Evolutionary conservation across 2,797 vertebrate genomes (phyloP).

Genomic region (Enteromius radiatus): DNA sequence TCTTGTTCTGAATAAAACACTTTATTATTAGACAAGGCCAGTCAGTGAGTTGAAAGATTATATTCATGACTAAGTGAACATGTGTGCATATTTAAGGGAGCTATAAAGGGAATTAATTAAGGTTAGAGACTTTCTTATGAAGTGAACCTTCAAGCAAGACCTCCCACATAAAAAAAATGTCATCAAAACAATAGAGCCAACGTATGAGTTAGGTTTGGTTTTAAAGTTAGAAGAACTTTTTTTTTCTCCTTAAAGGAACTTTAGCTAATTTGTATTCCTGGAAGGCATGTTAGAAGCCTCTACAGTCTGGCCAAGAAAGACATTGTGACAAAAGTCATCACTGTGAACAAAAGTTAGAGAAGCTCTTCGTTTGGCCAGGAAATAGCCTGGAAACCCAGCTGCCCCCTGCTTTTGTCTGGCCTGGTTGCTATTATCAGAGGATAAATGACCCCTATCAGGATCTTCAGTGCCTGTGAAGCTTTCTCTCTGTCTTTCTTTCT

Average conservation of each 20-base stretch:
- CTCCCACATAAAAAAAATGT: neutral
- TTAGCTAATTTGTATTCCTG: slow-evolving; percentile 57
- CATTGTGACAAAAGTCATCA: slow-evolving; percentile 59
- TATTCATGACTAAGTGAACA: slow-evolving; percentile 36
- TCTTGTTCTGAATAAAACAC: slow-evolving; percentile 2
- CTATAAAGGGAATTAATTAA: slow-evolving; percentile 30
- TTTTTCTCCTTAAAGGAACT: slow-evolving; percentile 24
- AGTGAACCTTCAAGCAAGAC: slow-evolving; percentile 33
- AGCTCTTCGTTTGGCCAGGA: slow-evolving; percentile 51
- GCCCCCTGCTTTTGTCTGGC: slow-evolving; percentile 51
- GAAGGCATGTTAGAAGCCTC: slow-evolving; percentile 29
- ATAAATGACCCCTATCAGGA: slow-evolving; percentile 52
- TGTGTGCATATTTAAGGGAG: slow-evolving; percentile 28
- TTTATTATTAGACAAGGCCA: slow-evolving; percentile 7
- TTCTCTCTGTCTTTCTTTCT: slow-evolving; percentile 18
- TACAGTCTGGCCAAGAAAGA: slow-evolving; percentile 52
- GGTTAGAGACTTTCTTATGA: slow-evolving; percentile 32
- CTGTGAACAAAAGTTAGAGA: slow-evolving; percentile 54
- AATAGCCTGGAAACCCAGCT: slow-evolving; percentile 49
- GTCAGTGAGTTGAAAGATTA: slow-evolving; percentile 13
- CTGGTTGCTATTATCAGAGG: slow-evolving; percentile 39
- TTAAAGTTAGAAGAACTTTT: slow-evolving; percentile 11
- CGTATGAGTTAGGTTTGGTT: slow-evolving; percentile 14
- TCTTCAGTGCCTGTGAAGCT: slow-evolving; percentile 38
- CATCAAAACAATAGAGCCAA: slow-evolving; percentile 5